phyloP scores from a whole-genome alignment of 2,113 vertebrate species.

The Trematocara marginatum region DNA sequence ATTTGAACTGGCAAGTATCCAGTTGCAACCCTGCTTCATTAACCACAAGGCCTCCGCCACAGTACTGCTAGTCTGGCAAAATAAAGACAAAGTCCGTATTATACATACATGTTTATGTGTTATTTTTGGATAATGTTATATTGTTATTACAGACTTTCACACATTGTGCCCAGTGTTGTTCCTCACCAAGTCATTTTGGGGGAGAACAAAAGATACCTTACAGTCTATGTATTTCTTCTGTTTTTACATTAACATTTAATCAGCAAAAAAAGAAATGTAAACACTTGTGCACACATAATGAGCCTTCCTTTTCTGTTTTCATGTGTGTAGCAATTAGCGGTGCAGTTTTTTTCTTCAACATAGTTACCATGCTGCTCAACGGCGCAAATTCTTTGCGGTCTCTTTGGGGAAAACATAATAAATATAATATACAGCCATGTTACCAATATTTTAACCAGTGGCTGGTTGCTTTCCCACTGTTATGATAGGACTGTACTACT shows the following conservation, averaged over 20 bases:
- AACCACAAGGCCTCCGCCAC: conserved; percentile 32
- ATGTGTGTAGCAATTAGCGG: neutral
- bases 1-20: conserved; percentile 48
- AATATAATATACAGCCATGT: neutral
- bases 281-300: neutral
- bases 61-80: neutral
- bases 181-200: neutral
- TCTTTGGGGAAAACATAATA: neutral
- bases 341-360: neutral
- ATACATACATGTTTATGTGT: neutral
- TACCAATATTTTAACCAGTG: neutral
- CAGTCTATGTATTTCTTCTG: neutral
- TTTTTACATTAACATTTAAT: neutral
- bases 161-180: neutral
- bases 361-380: neutral
- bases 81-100: neutral
- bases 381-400: neutral
- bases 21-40: conserved; percentile 25
- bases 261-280: neutral
- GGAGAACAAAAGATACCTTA: neutral
- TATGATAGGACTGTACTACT: neutral
- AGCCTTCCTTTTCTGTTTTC: neutral
- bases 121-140: neutral
- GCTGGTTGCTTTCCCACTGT: neutral
- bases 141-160: neutral